Percentiles rank a stretch among this genome's conserved stretches.
Conservation (phyloP, 2,888 invertebrate species). For the Tupiocoris notatus region DNA sequence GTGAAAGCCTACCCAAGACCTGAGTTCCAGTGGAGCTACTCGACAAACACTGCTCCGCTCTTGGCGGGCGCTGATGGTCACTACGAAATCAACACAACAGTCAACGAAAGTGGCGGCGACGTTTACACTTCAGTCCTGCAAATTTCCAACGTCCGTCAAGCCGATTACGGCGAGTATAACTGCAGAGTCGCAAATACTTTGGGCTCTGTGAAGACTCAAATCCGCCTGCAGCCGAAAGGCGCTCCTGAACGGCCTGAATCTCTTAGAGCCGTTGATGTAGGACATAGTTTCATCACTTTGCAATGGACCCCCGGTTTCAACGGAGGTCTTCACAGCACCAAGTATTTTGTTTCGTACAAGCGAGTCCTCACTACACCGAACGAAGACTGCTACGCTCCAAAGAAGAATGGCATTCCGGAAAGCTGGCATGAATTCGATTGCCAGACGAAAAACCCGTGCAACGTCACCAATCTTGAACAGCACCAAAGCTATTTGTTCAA, state of each 20-base stretch:
- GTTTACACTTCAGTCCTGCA: constrained; percentile 74
- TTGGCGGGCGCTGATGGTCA: constrained; percentile 77
- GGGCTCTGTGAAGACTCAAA: constrained; percentile 63
- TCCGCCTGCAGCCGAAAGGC: constrained; percentile 80
- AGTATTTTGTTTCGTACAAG: constrained; percentile 81
- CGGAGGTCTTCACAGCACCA: constrained; percentile 81
- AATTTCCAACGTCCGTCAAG: constrained; percentile 70
- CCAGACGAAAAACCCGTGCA: constrained; percentile 81
- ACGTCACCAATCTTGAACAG: constrained; percentile 79
- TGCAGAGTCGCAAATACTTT: constrained; percentile 82
- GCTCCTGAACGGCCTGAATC: constrained; percentile 80
- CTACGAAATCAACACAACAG: constrained; percentile 78
- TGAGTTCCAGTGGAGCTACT: constrained; percentile 88
- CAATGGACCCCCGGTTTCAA: constrained; percentile 89
- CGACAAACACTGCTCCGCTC: constrained; percentile 72
- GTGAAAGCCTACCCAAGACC: constrained; percentile 91
- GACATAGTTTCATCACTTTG: constrained; percentile 73
- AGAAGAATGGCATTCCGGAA: constrained; percentile 52
- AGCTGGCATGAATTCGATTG: constrained; percentile 86
- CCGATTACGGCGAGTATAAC: constrained; percentile 88
- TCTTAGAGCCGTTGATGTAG: constrained; percentile 69
- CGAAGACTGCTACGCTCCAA: constrained; percentile 60
- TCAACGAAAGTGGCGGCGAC: constrained; percentile 70
- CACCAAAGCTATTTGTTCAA: constrained; percentile 84
- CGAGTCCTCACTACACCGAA: constrained; percentile 63